phyloP scores from a whole-genome alignment of 2,797 vertebrate genomes.

The Setipinna tenuifilis region DNA sequence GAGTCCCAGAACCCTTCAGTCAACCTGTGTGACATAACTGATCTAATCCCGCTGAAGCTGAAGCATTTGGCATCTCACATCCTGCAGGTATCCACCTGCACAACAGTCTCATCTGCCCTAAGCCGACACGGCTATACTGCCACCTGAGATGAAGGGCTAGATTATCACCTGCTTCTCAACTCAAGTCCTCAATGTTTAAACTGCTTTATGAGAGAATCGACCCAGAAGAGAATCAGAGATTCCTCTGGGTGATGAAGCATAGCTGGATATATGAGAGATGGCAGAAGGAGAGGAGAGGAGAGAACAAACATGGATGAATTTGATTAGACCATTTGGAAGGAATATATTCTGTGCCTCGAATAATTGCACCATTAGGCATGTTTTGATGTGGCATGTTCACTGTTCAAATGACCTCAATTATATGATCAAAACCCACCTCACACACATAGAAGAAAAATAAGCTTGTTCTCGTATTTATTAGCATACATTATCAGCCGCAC shows the following conservation, averaged over 20 bases:
- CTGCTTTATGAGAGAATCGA: background rate
- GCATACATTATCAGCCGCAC: background rate
- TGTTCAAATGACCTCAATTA: conserved; percentile 9
- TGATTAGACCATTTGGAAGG: background rate
- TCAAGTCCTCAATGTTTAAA: background rate
- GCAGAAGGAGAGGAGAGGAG: background rate
- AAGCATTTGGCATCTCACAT: too few relatives aligned
- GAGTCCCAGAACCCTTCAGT: too few relatives aligned
- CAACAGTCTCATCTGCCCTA: too few relatives aligned
- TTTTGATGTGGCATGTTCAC: background rate
- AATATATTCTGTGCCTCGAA: background rate
- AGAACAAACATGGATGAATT: background rate
- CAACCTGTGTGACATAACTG: too few relatives aligned
- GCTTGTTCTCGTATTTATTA: background rate
- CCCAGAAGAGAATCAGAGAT: too few relatives aligned
- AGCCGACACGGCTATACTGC: too few relatives aligned
- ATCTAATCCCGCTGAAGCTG: too few relatives aligned
- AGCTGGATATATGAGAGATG: too few relatives aligned
- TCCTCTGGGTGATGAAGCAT: too few relatives aligned
- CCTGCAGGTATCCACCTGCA: too few relatives aligned
- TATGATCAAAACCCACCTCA: background rate
- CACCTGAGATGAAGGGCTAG: too few relatives aligned
- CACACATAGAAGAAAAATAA: background rate
- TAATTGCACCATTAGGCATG: background rate
- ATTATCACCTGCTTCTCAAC: too few relatives aligned